Conservation (phyloP, 2,797 vertebrate species). For the Onychomys leucogaster region DNA sequence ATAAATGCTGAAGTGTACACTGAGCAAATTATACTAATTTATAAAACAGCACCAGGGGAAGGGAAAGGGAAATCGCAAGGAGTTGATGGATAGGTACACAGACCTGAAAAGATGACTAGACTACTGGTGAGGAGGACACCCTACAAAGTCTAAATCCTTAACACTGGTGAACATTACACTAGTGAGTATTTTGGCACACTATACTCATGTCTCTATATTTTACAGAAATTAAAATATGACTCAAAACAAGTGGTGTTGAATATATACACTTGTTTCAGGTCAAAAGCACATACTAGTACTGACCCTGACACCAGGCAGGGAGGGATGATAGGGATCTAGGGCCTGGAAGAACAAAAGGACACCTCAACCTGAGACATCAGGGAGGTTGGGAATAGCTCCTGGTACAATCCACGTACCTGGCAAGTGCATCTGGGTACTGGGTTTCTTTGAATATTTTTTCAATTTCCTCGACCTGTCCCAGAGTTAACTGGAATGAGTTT, state of each 20-base stretch:
- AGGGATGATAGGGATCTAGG: not conserved
- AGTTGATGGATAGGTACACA: not conserved
- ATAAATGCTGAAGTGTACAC: not conserved
- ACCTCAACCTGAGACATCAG: too few relatives aligned
- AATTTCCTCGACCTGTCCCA: constrained; percentile 84
- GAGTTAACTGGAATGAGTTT: not conserved
- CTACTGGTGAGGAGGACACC: not conserved
- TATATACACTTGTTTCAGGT: not conserved
- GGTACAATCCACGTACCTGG: constrained; percentile 79
- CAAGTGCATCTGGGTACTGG: constrained; percentile 85
- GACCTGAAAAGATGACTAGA: not conserved
- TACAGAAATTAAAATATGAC: not conserved
- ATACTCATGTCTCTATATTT: not conserved
- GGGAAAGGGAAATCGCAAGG: not conserved
- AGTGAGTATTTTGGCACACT: not conserved
- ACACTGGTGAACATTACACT: not conserved
- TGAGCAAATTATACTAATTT: not conserved
- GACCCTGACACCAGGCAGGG: not conserved
- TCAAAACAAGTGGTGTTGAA: not conserved
- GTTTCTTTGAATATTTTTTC: constrained; percentile 85
- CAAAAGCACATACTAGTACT: not conserved
- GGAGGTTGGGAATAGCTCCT: fast-evolving
- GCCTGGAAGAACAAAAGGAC: not conserved
- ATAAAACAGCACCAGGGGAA: not conserved
- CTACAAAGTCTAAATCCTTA: not conserved